A percentile compares a stretch with the other conserved stretches of the same genome.
These are phyloP conservation scores for Malurus alboscapulatus DNA, from an alignment of 2,113 vertebrate genomes.

Conservation along the genomic window DNA sequence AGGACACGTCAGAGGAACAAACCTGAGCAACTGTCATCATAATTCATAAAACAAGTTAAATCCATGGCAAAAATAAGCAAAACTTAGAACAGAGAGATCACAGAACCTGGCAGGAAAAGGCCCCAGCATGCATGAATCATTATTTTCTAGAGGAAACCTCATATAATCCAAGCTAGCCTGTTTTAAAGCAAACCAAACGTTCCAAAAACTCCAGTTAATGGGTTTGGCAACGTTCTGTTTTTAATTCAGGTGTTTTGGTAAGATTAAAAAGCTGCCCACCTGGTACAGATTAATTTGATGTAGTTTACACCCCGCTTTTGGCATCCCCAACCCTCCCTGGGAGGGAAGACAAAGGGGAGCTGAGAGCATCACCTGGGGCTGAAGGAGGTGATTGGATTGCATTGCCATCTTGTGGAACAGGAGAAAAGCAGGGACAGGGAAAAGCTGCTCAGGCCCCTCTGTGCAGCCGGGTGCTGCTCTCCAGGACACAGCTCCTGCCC, in stretches of 20 bases:
- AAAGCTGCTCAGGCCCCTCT: not conserved
- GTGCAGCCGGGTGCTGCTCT: accelerated
- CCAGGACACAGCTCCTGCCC: not conserved
- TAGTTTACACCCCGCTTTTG: not conserved
- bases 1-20: slow-evolving; percentile 8
- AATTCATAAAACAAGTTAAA: slow-evolving; percentile 30
- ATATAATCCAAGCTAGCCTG: not conserved
- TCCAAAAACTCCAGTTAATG: not conserved
- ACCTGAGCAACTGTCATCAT: not conserved
- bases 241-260: not conserved
- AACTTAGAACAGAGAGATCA: not conserved
- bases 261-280: not conserved
- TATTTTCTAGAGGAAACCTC: slow-evolving; percentile 10
- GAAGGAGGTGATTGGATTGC: slow-evolving; percentile 9
- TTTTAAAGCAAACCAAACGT: slow-evolving; percentile 11
- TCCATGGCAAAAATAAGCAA: slow-evolving; percentile 8
- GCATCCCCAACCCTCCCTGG: not conserved
- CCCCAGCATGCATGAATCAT: slow-evolving; percentile 12
- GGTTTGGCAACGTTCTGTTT: not conserved
- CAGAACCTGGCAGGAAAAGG: slow-evolving; percentile 21
- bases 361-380: not conserved
- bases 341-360: not conserved
- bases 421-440: not conserved
- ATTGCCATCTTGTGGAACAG: slow-evolving; percentile 63
- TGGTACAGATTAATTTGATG: not conserved